These are phyloP conservation scores for Plutomurus gul DNA, from an alignment of 1,140 invertebrate species.

Conservation along the genomic window DNA sequence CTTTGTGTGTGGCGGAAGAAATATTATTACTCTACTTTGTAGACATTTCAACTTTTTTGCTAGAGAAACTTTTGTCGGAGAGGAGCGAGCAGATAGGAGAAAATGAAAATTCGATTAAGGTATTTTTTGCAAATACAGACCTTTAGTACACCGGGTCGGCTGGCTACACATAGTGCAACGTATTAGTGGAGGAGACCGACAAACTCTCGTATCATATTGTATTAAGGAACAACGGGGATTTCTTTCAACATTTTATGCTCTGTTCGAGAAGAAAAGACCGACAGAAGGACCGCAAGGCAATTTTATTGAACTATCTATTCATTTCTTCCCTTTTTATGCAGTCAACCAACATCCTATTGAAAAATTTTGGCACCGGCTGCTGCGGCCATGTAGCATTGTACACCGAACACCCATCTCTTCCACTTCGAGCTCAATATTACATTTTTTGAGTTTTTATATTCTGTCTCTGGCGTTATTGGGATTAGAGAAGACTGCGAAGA, in stretches of 20 bases:
- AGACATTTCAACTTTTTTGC: conserved; percentile 23
- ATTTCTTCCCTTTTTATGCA: conserved; percentile 39
- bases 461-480: not conserved
- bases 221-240: not conserved
- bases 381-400: not conserved
- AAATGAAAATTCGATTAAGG: conserved; percentile 43
- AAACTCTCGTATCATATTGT: not conserved
- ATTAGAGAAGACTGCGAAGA: conserved; percentile 3
- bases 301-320: conserved; percentile 43
- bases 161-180: not conserved
- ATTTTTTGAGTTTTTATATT: conserved; percentile 8
- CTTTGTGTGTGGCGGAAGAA: conserved; percentile 22
- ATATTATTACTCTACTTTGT: conserved; percentile 22
- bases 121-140: conserved; percentile 22
- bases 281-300: conserved; percentile 31
- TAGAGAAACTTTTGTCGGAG: not conserved
- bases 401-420: not conserved
- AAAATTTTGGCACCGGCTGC: conserved; percentile 31
- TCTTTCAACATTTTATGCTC: conserved; percentile 25
- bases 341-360: conserved; percentile 39
- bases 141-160: not conserved
- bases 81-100: not conserved
- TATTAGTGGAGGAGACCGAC: not conserved
- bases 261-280: not conserved
- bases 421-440: conserved; percentile 17